Evolutionary conservation across 2,797 vertebrate species (phyloP), one percentile per base, ranked within the genome.

Genomic region (Enteromius paludinosus): DNA sequence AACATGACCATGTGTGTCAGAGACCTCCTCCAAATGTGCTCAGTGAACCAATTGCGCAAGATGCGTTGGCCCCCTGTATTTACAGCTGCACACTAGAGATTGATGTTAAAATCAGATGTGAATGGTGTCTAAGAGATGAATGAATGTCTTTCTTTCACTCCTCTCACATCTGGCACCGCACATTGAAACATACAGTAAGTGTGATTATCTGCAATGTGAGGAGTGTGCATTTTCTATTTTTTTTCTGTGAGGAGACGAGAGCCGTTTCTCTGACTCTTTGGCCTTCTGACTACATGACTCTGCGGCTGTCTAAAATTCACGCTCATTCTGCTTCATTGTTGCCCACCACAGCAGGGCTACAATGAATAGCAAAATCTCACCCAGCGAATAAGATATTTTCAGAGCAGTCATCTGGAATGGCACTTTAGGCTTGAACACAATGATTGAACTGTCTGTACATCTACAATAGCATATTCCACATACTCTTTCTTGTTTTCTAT

Each of bases 381-480:
- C 54, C 78, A 71, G 68, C 8, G 6, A 71, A 70, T 61, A 61
- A 23, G 25, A 71, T 10, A 0, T 72, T 41, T 81, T 81, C 28
- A 41, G 59, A 73, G 69, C 56, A 52, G 43, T 52, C 43, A 49
- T 49, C 70, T 25, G 69, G 43, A 81, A 73, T 10, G 5, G 52
- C 38, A 81, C 41, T 72, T 72, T 47, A 72, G 43, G 7, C 28
- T 23, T 35, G 54, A 49, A 64, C 47, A 62, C 70, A 73, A 49
- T 73, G 56, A 65, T 65, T 73, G 33, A 70, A 73, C 56, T 52
- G 69, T 64, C 6, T 73, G 15, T 28, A 43, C 12, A 59, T 72
- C 38, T 45, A 59, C 49, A 77, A 33, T 64, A 33, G 41, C 59
- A 47, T 64, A 77, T 77, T 77, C 59, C 59, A 15, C 59, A 64